phyloP scores from a whole-genome alignment of 2,888 invertebrate genomes.

The Coleophora deauratella region DNA sequence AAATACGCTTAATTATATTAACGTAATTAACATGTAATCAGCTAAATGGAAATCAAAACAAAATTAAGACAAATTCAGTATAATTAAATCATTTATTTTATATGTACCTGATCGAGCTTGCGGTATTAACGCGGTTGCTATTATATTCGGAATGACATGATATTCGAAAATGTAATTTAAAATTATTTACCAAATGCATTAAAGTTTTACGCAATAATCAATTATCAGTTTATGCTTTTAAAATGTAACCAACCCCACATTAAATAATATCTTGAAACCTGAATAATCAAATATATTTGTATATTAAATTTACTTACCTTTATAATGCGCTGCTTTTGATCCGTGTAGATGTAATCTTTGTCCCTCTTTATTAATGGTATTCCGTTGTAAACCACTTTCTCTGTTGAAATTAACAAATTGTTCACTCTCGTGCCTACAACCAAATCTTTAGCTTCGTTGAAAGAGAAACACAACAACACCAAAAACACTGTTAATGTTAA shows the following conservation, averaged over 20 bases:
- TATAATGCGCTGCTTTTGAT: conserved; percentile 49
- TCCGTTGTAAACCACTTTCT: conserved; percentile 40
- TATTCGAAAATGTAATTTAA: too few species aligned
- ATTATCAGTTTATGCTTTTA: too few species aligned
- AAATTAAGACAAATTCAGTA: too few species aligned
- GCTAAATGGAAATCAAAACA: too few species aligned
- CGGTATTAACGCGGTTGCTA: too few species aligned
- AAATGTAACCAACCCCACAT: background rate
- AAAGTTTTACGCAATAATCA: too few species aligned
- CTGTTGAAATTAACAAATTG: conserved; percentile 54
- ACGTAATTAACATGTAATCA: too few species aligned
- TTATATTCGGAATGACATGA: too few species aligned
- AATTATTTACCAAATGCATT: too few species aligned
- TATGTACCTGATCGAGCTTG: too few species aligned
- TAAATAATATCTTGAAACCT: background rate
- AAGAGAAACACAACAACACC: conserved; percentile 32
- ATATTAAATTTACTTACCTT: conserved; percentile 31
- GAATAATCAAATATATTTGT: background rate
- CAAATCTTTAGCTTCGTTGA: conserved; percentile 47
- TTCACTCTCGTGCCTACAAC: conserved; percentile 48
- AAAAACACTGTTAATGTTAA: conserved; percentile 31
- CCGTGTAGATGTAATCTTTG: conserved; percentile 52
- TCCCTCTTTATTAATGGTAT: conserved; percentile 47
- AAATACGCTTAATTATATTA: too few species aligned
- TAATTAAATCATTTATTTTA: too few species aligned